phyloP scores from a whole-genome alignment of 2,113 vertebrate genomes.

The Octodon degus region DNA sequence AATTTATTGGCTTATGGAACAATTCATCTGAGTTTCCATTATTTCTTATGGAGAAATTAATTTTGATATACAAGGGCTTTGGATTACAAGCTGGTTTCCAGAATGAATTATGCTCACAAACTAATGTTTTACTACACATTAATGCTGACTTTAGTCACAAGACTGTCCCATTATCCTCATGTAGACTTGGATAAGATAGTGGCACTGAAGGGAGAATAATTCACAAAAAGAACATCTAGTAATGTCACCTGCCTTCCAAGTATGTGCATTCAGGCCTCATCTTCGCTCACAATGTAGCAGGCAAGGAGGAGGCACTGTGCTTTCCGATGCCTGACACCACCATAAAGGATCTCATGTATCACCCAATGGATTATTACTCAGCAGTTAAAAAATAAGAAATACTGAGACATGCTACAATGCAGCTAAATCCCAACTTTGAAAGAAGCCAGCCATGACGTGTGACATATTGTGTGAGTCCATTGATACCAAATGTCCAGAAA shows the following conservation, averaged over 20 bases:
- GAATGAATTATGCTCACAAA: background rate
- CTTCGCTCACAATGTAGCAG: background rate
- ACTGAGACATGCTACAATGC: background rate
- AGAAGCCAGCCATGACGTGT: background rate
- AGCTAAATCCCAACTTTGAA: background rate
- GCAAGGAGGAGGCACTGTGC: background rate
- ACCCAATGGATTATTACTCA: background rate
- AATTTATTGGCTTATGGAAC: background rate
- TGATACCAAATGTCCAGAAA: background rate
- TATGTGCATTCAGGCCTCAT: background rate
- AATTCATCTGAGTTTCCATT: background rate
- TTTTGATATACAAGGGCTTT: background rate
- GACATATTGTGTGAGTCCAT: background rate
- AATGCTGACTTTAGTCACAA: background rate
- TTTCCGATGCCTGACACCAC: background rate
- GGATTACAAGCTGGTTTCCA: background rate
- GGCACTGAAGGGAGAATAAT: no score
- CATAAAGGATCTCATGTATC: background rate
- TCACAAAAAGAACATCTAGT: background rate
- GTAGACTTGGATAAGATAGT: background rate
- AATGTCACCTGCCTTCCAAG: no score
- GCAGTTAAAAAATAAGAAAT: background rate
- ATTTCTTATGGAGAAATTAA: background rate
- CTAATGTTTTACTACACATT: background rate
- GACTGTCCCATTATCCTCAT: background rate